phyloP scores from a whole-genome alignment of 2,888 invertebrate species.

The Nebria brevicollis region DNA sequence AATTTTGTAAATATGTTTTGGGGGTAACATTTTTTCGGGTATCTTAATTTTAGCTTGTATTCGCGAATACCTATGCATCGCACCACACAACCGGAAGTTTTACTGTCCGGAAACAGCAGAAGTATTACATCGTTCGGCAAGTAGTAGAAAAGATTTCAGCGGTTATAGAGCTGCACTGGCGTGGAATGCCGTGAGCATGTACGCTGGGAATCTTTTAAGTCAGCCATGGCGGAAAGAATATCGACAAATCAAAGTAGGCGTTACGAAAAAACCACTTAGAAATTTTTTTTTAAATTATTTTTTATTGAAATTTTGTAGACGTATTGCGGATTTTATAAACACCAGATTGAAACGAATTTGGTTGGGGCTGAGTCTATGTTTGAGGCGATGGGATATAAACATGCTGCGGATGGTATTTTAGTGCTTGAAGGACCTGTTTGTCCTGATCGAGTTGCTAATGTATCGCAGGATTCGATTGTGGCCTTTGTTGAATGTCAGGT shows the following conservation, averaged over 20 bases:
- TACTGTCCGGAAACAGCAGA: constrained; percentile 78
- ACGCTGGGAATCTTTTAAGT: constrained; percentile 84
- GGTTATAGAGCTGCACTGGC: constrained; percentile 84
- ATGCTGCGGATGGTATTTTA: constrained; percentile 68
- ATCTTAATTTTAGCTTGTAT: constrained; percentile 71
- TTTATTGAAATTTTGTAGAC: constrained; percentile 66
- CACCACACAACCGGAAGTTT: constrained; percentile 84
- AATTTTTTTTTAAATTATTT: not conserved
- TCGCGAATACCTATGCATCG: constrained; percentile 79
- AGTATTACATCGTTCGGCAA: constrained; percentile 79
- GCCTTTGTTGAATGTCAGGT: constrained; percentile 91
- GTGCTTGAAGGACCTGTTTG: constrained; percentile 80
- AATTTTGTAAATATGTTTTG: no score
- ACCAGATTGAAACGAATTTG: constrained; percentile 84
- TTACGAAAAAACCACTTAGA: not conserved
- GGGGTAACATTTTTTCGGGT: not conserved
- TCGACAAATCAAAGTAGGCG: constrained; percentile 76
- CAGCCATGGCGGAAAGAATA: constrained; percentile 93
- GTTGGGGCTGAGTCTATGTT: constrained; percentile 81
- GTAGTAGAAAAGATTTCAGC: constrained; percentile 77
- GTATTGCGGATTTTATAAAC: constrained; percentile 89
- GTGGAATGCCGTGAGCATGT: constrained; percentile 85
- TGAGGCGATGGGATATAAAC: constrained; percentile 84
- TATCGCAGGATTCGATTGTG: constrained; percentile 85
- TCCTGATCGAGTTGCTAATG: constrained; percentile 80